Base-by-base conservation (phyloP, 1,140 invertebrate species). In the Rhopalosiphum maidis region DNA sequence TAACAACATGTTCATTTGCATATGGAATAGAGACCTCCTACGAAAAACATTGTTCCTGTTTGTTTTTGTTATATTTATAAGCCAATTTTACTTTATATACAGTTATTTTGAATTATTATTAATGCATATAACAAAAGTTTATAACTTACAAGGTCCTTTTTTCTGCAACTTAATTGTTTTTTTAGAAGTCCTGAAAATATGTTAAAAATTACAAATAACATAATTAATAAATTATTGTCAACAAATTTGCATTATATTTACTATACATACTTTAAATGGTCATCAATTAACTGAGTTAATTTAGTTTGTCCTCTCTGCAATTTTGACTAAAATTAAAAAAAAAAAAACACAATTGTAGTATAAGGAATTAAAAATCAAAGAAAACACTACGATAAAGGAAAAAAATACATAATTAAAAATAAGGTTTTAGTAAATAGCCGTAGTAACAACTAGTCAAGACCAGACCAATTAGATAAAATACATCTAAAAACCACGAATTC, bases 91-190 rank as follows among this genome's bases (percentile, higher is more conserved):
- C 37, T 37, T 37, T 37, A 37, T 37, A 37, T 37, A 37, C 37
- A 37, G 37, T 37, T 41, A 41, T 41, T 41, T 41, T 41, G 41
- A 41, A 41, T 41, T 41, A 41, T 41, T 2, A 41, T 41, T 41
- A 41, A 41, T 41, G 41, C 41, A 41, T 41, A 41, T 41, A 83
- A 89, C 35, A 35, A 55, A 68, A 86, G 0, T 86, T 11, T 30
- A 18, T 48, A 83, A 92, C 82, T 93, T 86, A 93, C 91, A 54
- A 30, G 91, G 91, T 86, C 48, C 91, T 46, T 93, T 93, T 86
- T 93, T 93, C 18, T 93, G 91, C 9, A 86, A 37, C 55, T 93
- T 93, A 86, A 93, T 93, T 6, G 23, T 41, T 15, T 86, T 93
- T 25, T 85, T 83, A 9, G 91, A 86, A 37, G 82, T 43, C 23